phyloP scores from a whole-genome alignment of 2,113 vertebrate genomes.

The Xerus inauris region DNA sequence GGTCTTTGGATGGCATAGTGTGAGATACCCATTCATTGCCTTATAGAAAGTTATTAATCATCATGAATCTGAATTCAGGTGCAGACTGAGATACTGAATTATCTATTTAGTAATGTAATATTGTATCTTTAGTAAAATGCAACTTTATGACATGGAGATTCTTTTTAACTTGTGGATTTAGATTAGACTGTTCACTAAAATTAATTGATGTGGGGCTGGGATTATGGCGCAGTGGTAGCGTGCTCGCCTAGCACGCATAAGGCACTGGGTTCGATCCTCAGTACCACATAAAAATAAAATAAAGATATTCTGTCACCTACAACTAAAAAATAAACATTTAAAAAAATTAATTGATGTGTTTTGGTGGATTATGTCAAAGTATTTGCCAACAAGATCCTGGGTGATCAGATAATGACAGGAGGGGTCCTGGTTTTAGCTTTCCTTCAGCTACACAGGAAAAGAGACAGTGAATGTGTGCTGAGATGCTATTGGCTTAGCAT shows the following conservation, averaged over 20 bases:
- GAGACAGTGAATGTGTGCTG: background rate
- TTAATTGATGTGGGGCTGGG: no score
- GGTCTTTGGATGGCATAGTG: background rate
- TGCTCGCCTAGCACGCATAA: no score
- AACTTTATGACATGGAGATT: background rate
- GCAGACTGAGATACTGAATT: background rate
- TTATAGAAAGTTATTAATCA: background rate
- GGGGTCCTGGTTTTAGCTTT: background rate
- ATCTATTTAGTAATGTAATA: background rate
- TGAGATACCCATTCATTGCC: background rate
- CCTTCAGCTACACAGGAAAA: background rate
- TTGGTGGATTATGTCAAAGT: background rate
- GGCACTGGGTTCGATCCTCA: no score
- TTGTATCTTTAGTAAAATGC: background rate
- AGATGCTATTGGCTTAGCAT: background rate
- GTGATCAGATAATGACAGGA: background rate
- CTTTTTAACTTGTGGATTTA: background rate
- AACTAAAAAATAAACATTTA: no score
- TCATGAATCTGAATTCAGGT: background rate
- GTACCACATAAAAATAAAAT: no score
- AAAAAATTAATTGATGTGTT: no score
- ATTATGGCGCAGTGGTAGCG: no score
- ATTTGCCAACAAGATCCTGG: background rate
- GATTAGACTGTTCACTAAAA: constrained; percentile 12
- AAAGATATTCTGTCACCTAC: no score